phyloP scores from a whole-genome alignment of 2,888 invertebrate genomes.

The Heterodera filipjevi region DNA sequence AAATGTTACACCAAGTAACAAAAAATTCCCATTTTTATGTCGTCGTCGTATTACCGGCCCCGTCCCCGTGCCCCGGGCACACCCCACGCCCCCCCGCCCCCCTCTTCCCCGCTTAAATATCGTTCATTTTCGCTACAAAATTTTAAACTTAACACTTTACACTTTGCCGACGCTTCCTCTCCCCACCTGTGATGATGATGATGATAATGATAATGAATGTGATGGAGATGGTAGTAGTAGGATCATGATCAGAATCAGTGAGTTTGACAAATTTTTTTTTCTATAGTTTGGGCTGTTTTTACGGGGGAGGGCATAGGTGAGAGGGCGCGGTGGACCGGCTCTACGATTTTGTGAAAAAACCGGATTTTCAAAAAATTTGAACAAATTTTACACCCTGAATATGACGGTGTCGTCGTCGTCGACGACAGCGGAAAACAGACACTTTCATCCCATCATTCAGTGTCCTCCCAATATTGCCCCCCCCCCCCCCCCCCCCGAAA shows the following conservation, averaged over 20 bases:
- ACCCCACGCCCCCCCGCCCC: too few species aligned
- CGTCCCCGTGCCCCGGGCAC: too few species aligned
- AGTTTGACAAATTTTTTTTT: constrained; percentile 5
- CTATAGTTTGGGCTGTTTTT: neutral
- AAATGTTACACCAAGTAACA: neutral
- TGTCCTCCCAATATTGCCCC: too few species aligned
- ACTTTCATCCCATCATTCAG: too few species aligned
- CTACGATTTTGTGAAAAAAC: neutral
- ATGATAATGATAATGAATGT: too few species aligned
- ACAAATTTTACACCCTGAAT: neutral
- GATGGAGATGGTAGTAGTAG: neutral
- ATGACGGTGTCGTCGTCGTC: too few species aligned
- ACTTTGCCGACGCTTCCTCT: neutral
- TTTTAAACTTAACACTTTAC: neutral
- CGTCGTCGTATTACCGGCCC: neutral
- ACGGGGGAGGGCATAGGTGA: neutral
- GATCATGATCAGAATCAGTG: neutral
- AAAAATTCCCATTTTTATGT: neutral
- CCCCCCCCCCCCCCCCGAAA: too few species aligned
- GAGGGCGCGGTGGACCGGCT: too few species aligned
- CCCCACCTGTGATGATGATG: neutral
- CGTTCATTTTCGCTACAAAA: neutral
- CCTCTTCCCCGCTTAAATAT: neutral
- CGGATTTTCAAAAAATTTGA: neutral
- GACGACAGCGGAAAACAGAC: too few species aligned